A percentile compares a stretch with the other conserved stretches of the same genome.
Conservation (phyloP, 2,113 vertebrate species). For the Alexandromys fortis region DNA sequence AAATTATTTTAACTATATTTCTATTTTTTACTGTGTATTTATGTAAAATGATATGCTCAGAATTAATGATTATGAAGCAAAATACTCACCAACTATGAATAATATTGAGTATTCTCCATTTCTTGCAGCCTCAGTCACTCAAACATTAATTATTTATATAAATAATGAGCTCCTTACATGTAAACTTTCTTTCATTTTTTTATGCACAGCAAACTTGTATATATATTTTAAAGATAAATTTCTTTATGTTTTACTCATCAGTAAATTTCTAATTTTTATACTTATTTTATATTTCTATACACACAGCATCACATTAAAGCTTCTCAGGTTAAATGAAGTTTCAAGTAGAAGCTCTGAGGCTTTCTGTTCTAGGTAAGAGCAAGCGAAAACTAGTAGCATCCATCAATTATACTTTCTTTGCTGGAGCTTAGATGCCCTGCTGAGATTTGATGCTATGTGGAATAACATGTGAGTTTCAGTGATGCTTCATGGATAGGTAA, state of each 20-base stretch:
- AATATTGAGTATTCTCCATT: not conserved
- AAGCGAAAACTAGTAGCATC: too few relatives aligned
- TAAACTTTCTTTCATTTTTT: not conserved
- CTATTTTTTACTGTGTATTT: not conserved
- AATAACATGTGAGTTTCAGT: not conserved
- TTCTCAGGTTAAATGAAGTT: not conserved
- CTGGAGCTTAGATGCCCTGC: not conserved
- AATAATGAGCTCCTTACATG: not conserved
- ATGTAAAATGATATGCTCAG: not conserved
- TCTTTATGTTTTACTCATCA: not conserved
- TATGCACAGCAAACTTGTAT: not conserved
- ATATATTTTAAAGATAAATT: not conserved
- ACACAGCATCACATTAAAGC: not conserved
- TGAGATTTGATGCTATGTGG: not conserved
- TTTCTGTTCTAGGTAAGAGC: not conserved
- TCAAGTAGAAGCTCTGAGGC: not conserved
- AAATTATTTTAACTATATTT: too few relatives aligned
- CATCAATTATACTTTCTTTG: not conserved
- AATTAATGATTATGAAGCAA: not conserved
- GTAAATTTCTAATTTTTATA: not conserved
- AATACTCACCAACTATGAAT: not conserved
- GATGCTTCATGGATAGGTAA: not conserved
- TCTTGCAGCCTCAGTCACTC: not conserved
- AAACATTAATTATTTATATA: not conserved
- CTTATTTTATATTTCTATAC: not conserved